A percentile compares a stretch with the other conserved stretches of the same genome.
These are phyloP conservation scores for Penelope pileata DNA, from an alignment of 2,113 vertebrate genomes.

Conservation along the genomic window DNA sequence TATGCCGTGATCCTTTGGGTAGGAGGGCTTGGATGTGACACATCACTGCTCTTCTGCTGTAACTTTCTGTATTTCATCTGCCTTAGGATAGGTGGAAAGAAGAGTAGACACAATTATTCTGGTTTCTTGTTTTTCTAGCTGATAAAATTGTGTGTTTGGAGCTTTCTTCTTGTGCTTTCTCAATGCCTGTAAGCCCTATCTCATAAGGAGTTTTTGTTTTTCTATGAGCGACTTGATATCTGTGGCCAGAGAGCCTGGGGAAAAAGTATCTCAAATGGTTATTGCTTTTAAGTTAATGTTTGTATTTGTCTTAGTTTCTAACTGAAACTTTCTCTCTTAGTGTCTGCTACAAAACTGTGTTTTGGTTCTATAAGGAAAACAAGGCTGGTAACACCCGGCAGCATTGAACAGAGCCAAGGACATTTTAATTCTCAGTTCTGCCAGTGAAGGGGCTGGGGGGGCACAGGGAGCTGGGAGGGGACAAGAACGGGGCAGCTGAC, in stretches of 20 bases:
- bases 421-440: no score
- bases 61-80: not conserved
- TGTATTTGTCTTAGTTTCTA: no score
- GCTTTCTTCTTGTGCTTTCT: not conserved
- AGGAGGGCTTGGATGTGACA: fast-evolving
- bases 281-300: not conserved
- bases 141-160: fast-evolving
- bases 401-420: no score
- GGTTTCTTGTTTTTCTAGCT: fast-evolving
- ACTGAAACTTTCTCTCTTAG: no score
- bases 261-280: not conserved
- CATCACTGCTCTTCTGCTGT: fast-evolving
- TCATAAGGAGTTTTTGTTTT: not conserved
- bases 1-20: not conserved
- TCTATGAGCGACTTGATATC: not conserved
- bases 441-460: no score
- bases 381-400: no score
- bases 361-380: no score
- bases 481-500: no score
- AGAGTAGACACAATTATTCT: not conserved
- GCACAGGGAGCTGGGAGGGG: no score
- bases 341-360: no score
- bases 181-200: no score
- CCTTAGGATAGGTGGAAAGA: not conserved
- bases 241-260: no score